phyloP scores from a whole-genome alignment of 1,140 invertebrate species.

The Drosophila tropicalis region DNA sequence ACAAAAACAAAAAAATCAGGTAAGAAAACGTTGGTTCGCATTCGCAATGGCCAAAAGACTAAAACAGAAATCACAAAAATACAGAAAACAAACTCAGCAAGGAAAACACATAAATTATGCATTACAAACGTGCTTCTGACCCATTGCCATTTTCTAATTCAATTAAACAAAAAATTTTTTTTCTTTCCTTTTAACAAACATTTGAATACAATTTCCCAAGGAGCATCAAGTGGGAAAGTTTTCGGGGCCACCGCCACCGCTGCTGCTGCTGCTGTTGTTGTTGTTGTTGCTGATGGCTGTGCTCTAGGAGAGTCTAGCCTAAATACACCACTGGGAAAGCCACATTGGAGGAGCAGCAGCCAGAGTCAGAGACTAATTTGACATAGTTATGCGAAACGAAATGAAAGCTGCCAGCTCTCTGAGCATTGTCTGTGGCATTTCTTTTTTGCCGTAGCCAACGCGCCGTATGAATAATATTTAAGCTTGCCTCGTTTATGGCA shows the following conservation, averaged over 20 bases:
- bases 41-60: conserved; percentile 33
- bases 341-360: conserved; percentile 29
- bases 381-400: conserved; percentile 80
- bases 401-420: conserved; percentile 66
- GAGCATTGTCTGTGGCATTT: conserved; percentile 14
- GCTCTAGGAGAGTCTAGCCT: conserved; percentile 28
- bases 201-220: conserved; percentile 80
- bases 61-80: conserved; percentile 28
- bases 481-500: conserved; percentile 24
- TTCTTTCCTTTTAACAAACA: conserved; percentile 48
- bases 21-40: conserved; percentile 24
- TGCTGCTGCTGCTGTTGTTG: no score
- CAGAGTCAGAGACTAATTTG: conserved; percentile 74
- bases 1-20: conserved; percentile 34
- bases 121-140: conserved; percentile 82
- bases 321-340: conserved; percentile 72
- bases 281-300: background rate
- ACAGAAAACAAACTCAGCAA: conserved; percentile 45
- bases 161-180: conserved; percentile 65
- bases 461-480: conserved; percentile 78
- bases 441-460: conserved; percentile 48
- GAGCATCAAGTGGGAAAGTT: conserved; percentile 67
- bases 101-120: conserved; percentile 78
- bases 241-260: conserved; percentile 1
- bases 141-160: conserved; percentile 83